Evolutionary conservation across 2,888 invertebrate genomes (phyloP).

Genomic region (Plagodis dolabraria): DNA sequence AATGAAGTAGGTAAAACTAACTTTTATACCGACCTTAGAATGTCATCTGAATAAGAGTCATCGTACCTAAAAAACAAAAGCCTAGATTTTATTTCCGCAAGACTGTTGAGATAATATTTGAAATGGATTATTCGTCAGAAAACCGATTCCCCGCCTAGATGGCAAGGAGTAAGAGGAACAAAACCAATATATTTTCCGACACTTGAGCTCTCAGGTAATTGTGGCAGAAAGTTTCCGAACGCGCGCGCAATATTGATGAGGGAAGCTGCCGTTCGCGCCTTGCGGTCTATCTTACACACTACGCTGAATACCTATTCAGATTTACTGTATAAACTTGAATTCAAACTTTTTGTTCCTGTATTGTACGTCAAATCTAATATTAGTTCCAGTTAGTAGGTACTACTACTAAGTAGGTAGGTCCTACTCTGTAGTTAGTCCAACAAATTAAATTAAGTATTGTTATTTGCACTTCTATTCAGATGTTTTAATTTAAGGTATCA

Average conservation of each 20-base stretch:
- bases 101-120: constrained; percentile 14
- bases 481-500: too few relatives aligned
- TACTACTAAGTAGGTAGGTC: too few relatives aligned
- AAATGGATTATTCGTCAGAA: constrained; percentile 53
- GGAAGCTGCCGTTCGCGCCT: constrained; percentile 47
- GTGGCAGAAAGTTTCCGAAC: constrained; percentile 82
- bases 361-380: too few relatives aligned
- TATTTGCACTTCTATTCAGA: too few relatives aligned
- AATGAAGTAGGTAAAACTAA: not conserved
- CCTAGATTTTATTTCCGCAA: not conserved
- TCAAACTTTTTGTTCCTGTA: constrained; percentile 11
- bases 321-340: constrained; percentile 27
- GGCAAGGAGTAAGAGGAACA: constrained; percentile 63
- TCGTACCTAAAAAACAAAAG: too few relatives aligned
- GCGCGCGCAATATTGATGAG: constrained; percentile 80
- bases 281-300: constrained; percentile 37
- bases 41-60: too few relatives aligned
- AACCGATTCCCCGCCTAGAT: constrained; percentile 68
- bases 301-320: constrained; percentile 29
- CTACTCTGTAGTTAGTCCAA: too few relatives aligned
- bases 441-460: too few relatives aligned
- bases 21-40: not conserved
- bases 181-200: constrained; percentile 84
- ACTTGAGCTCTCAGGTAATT: constrained; percentile 84
- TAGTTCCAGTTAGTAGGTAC: too few relatives aligned